Base-by-base conservation (phyloP, 1,140 invertebrate genomes). In the Episyrphus balteatus region DNA sequence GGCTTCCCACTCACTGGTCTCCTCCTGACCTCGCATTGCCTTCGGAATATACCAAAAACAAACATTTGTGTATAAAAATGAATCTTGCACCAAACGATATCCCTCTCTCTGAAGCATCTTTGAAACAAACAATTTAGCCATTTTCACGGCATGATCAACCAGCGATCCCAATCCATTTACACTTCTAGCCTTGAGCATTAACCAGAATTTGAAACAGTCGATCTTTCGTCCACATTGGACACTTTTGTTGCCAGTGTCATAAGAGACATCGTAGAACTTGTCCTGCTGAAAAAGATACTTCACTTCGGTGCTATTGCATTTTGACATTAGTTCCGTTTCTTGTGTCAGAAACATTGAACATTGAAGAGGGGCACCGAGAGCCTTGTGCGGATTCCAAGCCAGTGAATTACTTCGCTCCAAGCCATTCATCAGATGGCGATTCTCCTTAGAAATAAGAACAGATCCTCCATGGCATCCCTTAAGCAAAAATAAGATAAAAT, bases 321-420 rank as follows among this genome's bases (percentile, higher is more conserved):
- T 70, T 55, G 84, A 77, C 33, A 95, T 63, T 1, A 84, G 54
- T 33, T 78, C 78, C 56, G 77, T 67, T 17, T 81, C 73, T 33
- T 75, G 76, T 1, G 83, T 74, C 7, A 96, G 61, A 55, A 93
- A 86, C 8, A 88, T 62, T 0, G 89, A 89, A 63, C 90, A 94
- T 58, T 96, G 92, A 10, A 94, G 72, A 1, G 89, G 87, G 6
- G 78, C 86, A 3, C 90, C 90, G 15, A 92, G 76, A 75, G 93
- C 83, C 64, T 95, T 95, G 61, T 96, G 92, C 0, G 90, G 89
- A 73, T 96, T 95, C 91, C 91, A 95, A 1, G 88, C 78, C 44
- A 94, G 73, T 1, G 90, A 94, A 62, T 94, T 77, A 6, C 72
- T 68, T 30, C 70, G 47, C 26, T 62, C 53, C 13, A 66, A 36